A percentile compares a stretch with the other conserved stretches of the same genome.
phyloP scores from a whole-genome alignment of 2,797 vertebrate genomes.

The Peromyscus attwateri region DNA sequence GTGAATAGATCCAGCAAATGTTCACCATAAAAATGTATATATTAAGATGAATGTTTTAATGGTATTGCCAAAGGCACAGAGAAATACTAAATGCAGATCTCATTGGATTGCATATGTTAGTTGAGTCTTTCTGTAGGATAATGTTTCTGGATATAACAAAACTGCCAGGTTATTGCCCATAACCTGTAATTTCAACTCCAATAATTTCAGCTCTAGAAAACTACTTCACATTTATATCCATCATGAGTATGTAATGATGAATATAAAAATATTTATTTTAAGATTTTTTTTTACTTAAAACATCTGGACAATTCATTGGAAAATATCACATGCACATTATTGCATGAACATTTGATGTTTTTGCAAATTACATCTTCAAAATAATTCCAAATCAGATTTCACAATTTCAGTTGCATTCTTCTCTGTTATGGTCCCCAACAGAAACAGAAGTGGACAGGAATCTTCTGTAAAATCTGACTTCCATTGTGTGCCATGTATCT shows the following conservation, averaged over 20 bases:
- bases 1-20: background rate
- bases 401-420: background rate
- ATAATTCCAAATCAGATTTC: background rate
- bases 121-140: background rate
- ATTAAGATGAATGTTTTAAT: background rate
- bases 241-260: background rate
- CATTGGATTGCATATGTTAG: background rate
- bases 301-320: background rate
- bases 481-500: background rate
- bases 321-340: background rate
- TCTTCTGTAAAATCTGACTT: background rate
- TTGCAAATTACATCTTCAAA: background rate
- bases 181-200: background rate
- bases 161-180: background rate
- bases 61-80: background rate
- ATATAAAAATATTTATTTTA: background rate
- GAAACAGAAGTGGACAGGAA: background rate
- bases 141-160: slow-evolving; percentile 8
- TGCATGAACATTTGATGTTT: background rate
- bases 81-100: background rate
- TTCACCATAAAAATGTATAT: background rate
- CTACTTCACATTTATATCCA: background rate
- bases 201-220: slow-evolving; percentile 13
- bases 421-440: background rate
- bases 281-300: background rate